These are phyloP conservation scores for Silurus aristotelis DNA, from an alignment of 2,797 vertebrate species.

Conservation along the genomic window DNA sequence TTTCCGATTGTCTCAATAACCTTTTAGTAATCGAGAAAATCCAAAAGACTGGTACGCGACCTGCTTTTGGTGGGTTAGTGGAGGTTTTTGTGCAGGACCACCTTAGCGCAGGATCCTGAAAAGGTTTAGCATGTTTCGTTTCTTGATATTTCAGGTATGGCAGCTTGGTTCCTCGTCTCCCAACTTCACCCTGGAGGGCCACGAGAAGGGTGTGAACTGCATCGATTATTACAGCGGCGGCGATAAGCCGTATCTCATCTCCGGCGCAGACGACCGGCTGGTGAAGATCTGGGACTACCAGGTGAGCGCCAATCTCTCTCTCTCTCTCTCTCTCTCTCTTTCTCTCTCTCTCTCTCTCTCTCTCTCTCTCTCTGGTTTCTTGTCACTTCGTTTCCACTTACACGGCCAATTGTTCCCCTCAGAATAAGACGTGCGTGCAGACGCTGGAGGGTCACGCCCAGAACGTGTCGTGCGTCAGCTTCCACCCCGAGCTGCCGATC, in stretches of 20 bases:
- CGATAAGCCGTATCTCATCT: slow-evolving; percentile 97
- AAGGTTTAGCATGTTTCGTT: too few species aligned
- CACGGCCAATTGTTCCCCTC: not conserved
- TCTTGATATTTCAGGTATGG: slow-evolving; percentile 82
- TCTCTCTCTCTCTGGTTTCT: not conserved
- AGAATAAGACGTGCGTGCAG: slow-evolving; percentile 98
- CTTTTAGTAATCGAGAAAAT: too few species aligned
- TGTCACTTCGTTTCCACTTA: not conserved
- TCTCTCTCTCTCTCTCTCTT: not conserved
- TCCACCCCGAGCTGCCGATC: slow-evolving; percentile 95
- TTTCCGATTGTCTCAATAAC: too few species aligned
- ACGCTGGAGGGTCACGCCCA: slow-evolving; percentile 96
- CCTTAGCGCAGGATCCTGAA: too few species aligned
- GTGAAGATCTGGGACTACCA: slow-evolving; percentile 99
- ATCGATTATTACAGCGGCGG: slow-evolving; percentile 98
- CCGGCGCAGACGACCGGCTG: slow-evolving; percentile 93
- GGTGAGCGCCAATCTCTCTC: slow-evolving; percentile 65
- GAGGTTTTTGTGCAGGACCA: too few species aligned
- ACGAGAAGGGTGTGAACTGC: slow-evolving; percentile 97
- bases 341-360: slow-evolving; percentile 29
- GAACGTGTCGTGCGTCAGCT: slow-evolving; percentile 96
- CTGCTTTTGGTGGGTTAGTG: too few species aligned
- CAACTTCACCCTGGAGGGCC: slow-evolving; percentile 97
- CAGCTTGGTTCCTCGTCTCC: slow-evolving; percentile 96
- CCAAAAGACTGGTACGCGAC: too few species aligned